Evolutionary conservation across 1,140 invertebrate genomes (phyloP).

Genomic region (Zeugodacus cucurbitae): DNA sequence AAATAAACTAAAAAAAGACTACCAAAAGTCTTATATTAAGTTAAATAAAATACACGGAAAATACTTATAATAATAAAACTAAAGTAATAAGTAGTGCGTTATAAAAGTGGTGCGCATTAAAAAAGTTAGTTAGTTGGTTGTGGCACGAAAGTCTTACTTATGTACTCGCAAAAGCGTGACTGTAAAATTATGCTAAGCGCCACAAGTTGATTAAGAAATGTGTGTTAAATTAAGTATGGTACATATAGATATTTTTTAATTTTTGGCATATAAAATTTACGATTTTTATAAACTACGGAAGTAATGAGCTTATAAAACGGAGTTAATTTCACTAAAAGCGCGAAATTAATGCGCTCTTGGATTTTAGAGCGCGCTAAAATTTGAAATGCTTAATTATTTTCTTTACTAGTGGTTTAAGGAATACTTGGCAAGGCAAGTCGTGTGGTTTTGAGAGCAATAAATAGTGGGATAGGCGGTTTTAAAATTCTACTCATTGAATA

Average conservation of each 20-base stretch:
- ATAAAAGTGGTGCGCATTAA: background rate
- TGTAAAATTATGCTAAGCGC: slow-evolving; percentile 36
- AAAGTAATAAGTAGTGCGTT: background rate
- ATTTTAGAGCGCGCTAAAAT: background rate
- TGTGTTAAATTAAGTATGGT: no score
- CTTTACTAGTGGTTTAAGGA: background rate
- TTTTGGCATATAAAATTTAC: background rate
- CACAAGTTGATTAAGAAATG: slow-evolving; percentile 14
- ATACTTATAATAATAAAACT: slow-evolving; percentile 13
- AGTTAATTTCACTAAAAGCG: slow-evolving; percentile 30
- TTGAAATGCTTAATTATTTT: background rate
- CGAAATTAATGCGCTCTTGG: background rate
- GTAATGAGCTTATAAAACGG: background rate
- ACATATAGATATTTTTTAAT: no score
- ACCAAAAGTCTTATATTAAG: background rate
- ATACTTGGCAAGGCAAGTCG: no score
- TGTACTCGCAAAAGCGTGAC: background rate
- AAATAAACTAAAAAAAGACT: background rate
- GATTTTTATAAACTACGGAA: background rate
- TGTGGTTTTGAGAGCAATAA: no score
- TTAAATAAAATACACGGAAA: background rate
- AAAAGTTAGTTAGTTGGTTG: background rate
- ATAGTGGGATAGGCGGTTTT: no score
- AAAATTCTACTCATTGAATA: no score
- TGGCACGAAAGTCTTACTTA: background rate